phyloP scores from a whole-genome alignment of 2,113 vertebrate genomes.

The Tragelaphus buxtoni region DNA sequence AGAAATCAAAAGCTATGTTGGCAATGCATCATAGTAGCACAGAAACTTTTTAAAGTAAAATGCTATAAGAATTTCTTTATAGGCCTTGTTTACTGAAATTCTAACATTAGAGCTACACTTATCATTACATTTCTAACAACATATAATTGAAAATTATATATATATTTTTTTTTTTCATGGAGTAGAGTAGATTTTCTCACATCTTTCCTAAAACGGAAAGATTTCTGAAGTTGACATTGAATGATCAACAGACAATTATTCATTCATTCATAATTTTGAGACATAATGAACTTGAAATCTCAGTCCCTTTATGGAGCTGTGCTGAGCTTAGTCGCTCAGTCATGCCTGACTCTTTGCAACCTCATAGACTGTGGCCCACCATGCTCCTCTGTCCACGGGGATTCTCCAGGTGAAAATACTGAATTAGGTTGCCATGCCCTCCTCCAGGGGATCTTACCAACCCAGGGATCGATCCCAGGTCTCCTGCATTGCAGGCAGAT shows the following conservation, averaged over 20 bases:
- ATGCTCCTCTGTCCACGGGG: not conserved
- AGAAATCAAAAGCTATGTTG: not conserved
- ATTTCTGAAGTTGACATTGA: not conserved
- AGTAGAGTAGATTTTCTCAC: not conserved
- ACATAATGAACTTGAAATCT: not conserved
- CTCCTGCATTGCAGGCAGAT: rapidly evolving
- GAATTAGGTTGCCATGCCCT: not conserved
- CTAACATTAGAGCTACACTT: not conserved
- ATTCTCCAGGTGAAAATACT: not conserved
- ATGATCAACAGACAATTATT: not conserved
- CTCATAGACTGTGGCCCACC: not conserved
- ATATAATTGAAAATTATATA: not conserved
- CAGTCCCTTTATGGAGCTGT: not conserved
- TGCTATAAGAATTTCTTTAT: not conserved
- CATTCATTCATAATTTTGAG: not conserved
- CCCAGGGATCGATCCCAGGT: not conserved
- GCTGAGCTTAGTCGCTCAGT: rapidly evolving
- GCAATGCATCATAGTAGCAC: not conserved
- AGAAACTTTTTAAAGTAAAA: not conserved
- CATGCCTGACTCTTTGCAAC: not conserved
- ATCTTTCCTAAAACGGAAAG: not conserved
- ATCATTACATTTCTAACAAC: not conserved
- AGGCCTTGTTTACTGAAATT: not conserved
- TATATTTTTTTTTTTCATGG: rapidly evolving
- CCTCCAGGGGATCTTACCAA: not conserved